Conservation (phyloP, 2,797 vertebrate species). For the Paedocypris micromegethes region DNA sequence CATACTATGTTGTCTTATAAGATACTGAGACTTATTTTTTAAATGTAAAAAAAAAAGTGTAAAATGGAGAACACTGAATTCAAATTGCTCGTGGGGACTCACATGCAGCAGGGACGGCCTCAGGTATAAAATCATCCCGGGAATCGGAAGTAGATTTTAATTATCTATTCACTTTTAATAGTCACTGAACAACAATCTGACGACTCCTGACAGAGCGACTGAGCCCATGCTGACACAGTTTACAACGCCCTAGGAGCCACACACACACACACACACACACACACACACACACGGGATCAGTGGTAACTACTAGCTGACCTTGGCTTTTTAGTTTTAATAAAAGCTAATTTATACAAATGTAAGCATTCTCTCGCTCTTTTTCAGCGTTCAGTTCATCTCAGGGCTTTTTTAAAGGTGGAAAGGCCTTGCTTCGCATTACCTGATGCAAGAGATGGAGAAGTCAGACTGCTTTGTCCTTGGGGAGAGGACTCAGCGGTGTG, state of each 20-base stretch:
- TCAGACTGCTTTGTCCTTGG: constrained; percentile 34
- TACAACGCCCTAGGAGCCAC: not conserved
- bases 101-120: constrained; percentile 10
- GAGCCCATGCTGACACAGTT: constrained; percentile 11
- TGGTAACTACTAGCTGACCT: constrained; percentile 52
- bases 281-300: constrained; percentile 16
- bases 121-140: constrained; percentile 22
- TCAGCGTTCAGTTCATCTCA: constrained; percentile 46
- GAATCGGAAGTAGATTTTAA: constrained; percentile 31
- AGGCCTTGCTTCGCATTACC: constrained; percentile 44
- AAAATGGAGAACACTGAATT: not conserved
- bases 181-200: constrained; percentile 7
- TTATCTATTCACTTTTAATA: constrained; percentile 28
- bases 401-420: constrained; percentile 49
- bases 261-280: constrained; percentile 20
- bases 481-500: constrained; percentile 15
- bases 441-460: not conserved
- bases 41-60: too few species aligned
- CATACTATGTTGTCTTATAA: too few species aligned
- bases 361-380: constrained; percentile 52
- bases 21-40: too few species aligned
- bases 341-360: constrained; percentile 69
- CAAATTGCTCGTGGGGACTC: not conserved
- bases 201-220: constrained; percentile 40
- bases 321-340: constrained; percentile 48